Base-by-base conservation (phyloP, 2,113 vertebrate genomes). In the Dasyurus viverrinus region DNA sequence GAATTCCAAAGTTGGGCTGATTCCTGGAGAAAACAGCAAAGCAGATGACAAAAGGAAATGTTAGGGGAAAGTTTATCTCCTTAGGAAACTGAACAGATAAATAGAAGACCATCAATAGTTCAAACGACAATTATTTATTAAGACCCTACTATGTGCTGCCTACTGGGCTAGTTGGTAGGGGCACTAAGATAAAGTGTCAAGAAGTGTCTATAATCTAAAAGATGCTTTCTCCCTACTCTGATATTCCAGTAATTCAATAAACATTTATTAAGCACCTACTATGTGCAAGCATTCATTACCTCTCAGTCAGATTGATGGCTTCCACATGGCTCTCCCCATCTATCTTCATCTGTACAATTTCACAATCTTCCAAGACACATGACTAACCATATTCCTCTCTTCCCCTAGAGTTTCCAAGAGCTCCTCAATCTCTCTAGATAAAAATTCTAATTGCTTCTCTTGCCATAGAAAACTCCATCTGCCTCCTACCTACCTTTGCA, bases 21-120 rank as follows among this genome's bases (percentile, higher is more conserved):
- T 48, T 53, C 53, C 7, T 89, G 48, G 52, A 93, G 14, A 90
- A 95, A 47, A 89, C 91, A 96, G 57, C 19, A 53, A 96, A 91
- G 84, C 48, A 89, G 60, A 68, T 68, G 30, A 68, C 60, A 68
- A n/a, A 84, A 84, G 16, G n/a, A 22, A 42, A 42, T 42, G 16
- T 7, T 16, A n/a, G n/a, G 7, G 19, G 7, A 84, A 84, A 84
- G n/a, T 23, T 9, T 42, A 8, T 84, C 68, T 84, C 7, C 42
- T 84, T 84, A 23, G 68, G 68, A 84, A 84, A 84, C 0, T n/a
- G 8, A 6, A 42, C n/a, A 42, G 16, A 76, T n/a, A n/a, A 76
- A 68, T 68, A n/a, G 36, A 7, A 68, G 60, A 68, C 30, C 68
- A 84, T 84, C 12, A 36, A 84, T 42, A 36, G 19, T 22, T 22